A percentile compares a stretch with the other conserved stretches of the same genome.
These are phyloP conservation scores for Phylloscopus trochiloides DNA, from an alignment of 2,113 vertebrate genomes.

Conservation along the genomic window DNA sequence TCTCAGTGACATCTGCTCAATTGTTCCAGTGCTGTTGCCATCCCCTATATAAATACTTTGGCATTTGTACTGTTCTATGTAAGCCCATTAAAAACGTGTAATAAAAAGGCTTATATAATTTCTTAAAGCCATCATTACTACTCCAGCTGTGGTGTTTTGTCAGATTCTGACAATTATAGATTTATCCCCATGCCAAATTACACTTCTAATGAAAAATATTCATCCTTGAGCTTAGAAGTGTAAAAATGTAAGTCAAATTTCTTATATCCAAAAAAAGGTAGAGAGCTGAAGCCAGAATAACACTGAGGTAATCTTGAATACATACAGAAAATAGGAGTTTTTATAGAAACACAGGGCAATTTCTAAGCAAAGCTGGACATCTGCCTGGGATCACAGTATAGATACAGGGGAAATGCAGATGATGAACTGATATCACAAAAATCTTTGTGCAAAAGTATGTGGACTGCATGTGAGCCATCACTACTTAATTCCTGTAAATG, in stretches of 20 bases:
- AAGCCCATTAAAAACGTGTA: conserved; percentile 5
- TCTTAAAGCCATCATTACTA: neutral
- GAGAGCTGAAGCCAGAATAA: neutral
- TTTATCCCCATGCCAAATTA: conserved; percentile 1
- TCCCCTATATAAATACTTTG: neutral
- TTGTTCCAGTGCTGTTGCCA: neutral
- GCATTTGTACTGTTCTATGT: neutral
- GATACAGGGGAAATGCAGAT: neutral
- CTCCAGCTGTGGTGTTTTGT: neutral
- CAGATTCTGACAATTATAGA: neutral
- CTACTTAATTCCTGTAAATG: neutral
- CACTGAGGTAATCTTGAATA: neutral
- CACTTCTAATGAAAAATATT: neutral
- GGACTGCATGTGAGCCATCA: neutral
- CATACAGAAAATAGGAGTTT: neutral
- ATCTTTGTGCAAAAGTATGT: neutral
- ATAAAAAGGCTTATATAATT: conserved; percentile 28
- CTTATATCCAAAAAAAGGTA: neutral
- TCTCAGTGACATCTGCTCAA: neutral
- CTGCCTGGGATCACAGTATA: neutral
- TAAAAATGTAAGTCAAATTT: neutral
- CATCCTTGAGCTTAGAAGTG: neutral
- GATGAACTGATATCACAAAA: neutral
- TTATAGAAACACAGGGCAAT: neutral
- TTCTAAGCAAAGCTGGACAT: neutral